phyloP scores from a whole-genome alignment of 2,888 invertebrate genomes.

The Arrhopalites spinosus region DNA sequence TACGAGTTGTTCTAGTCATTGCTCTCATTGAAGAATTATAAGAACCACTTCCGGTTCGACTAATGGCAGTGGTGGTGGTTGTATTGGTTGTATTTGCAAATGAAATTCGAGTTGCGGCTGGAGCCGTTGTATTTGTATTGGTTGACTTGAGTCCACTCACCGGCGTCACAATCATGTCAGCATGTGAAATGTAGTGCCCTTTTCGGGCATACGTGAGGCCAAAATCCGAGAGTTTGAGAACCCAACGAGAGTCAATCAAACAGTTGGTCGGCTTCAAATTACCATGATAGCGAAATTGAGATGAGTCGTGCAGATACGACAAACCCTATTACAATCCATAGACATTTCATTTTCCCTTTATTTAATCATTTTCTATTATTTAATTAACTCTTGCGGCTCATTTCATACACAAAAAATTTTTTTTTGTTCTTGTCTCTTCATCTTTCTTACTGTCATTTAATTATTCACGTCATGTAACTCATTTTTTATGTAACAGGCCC shows the following conservation, averaged over 20 bases:
- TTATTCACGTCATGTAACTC: too few relatives aligned
- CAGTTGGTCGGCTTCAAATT: constrained; percentile 86
- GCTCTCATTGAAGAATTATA: constrained; percentile 4
- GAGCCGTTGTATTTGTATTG: not conserved
- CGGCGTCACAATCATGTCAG: constrained; percentile 18
- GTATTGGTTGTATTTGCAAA: constrained; percentile 7
- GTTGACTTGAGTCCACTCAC: constrained; percentile 8
- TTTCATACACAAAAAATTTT: too few relatives aligned
- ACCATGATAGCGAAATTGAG: constrained; percentile 80
- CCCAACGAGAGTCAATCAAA: constrained; percentile 86
- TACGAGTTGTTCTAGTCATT: not conserved
- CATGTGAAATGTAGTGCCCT: constrained; percentile 23
- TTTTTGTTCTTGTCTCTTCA: too few relatives aligned
- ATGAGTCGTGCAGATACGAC: constrained; percentile 81
- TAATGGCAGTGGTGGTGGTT: constrained; percentile 18
- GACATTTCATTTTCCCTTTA: not conserved
- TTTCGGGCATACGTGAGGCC: constrained; percentile 61
- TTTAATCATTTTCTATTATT: not conserved
- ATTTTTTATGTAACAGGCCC: too few relatives aligned
- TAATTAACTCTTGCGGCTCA: too few relatives aligned
- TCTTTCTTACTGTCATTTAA: too few relatives aligned
- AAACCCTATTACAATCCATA: constrained; percentile 67
- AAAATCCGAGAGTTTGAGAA: constrained; percentile 84
- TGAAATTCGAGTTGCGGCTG: constrained; percentile 23
- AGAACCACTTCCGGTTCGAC: constrained; percentile 23